Conservation (phyloP, 2,888 invertebrate species). For the Patella caerulea region DNA sequence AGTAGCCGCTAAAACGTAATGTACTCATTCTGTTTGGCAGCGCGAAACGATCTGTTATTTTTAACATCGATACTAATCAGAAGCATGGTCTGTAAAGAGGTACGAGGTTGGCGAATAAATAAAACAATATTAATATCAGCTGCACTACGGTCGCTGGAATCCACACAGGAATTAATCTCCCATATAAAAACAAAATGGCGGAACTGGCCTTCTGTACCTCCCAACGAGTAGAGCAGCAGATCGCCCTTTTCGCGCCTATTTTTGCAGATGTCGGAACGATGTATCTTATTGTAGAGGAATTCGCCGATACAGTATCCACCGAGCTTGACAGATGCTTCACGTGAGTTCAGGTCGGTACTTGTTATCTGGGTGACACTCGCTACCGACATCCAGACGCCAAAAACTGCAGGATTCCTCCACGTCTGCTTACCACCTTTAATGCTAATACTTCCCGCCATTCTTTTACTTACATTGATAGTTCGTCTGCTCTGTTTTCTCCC, state of each 20-base stretch:
- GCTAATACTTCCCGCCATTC: conserved; percentile 2
- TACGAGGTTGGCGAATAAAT: conserved; percentile 3
- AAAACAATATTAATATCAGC: conserved; percentile 7
- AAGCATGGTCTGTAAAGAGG: not conserved
- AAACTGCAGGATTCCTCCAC: conserved; percentile 5
- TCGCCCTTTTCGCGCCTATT: conserved; percentile 12
- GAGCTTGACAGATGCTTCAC: not conserved
- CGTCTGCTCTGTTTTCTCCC: conserved; percentile 1
- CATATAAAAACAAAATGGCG: conserved; percentile 5
- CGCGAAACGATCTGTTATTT: not conserved
- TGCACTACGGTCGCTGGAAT: not conserved
- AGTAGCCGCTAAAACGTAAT: too few species aligned
- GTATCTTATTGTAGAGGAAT: conserved; percentile 9
- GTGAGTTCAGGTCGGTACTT: not conserved
- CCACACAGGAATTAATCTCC: conserved; percentile 7
- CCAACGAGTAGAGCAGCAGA: conserved; percentile 2
- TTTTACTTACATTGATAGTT: conserved; percentile 8
- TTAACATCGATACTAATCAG: not conserved
- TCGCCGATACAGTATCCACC: conserved; percentile 1
- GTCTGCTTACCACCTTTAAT: not conserved
- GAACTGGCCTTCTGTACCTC: not conserved
- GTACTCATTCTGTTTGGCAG: not conserved
- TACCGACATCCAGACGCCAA: conserved; percentile 8
- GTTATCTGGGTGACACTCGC: not conserved
- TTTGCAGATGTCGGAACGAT: not conserved